Conservation (phyloP, 2,888 invertebrate genomes). For the Eudemis profundana region DNA sequence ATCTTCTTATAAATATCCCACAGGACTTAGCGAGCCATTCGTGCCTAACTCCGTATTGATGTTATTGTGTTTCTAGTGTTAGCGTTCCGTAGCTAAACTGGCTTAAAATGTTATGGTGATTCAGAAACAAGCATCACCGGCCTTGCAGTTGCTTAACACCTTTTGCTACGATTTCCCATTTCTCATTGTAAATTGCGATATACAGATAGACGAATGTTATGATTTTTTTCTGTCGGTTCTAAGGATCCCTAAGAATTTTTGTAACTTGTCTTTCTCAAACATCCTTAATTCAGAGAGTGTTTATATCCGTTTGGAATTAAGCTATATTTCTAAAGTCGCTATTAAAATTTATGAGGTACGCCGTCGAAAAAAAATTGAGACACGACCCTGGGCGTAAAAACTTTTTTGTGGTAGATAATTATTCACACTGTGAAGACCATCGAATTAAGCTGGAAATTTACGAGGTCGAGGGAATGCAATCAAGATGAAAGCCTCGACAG, state of each 20-base stretch:
- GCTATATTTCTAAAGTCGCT: slow-evolving; percentile 31
- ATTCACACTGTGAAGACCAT: slow-evolving; percentile 59
- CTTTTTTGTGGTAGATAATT: slow-evolving; percentile 51
- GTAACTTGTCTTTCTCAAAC: slow-evolving; percentile 5
- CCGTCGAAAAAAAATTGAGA: slow-evolving; percentile 38
- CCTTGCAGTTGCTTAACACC: no score
- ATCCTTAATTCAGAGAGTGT: slow-evolving; percentile 24
- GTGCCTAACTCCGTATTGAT: not conserved
- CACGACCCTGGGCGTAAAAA: slow-evolving; percentile 40
- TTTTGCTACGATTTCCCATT: no score
- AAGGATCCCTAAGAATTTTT: not conserved
- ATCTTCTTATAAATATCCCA: slow-evolving; percentile 7
- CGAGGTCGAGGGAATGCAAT: slow-evolving; percentile 64
- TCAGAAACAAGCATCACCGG: no score
- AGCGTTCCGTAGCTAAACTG: no score
- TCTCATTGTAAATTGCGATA: no score
- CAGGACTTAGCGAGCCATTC: slow-evolving; percentile 5
- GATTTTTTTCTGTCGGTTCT: not conserved
- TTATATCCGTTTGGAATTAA: slow-evolving; percentile 35
- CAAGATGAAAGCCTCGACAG: slow-evolving; percentile 65
- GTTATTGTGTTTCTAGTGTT: not conserved
- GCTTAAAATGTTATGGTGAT: no score
- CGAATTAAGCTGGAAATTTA: slow-evolving; percentile 65
- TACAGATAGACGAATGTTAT: no score
- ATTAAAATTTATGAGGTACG: slow-evolving; percentile 42